These are phyloP conservation scores for Sitta europaea DNA, from an alignment of 2,113 vertebrate species.

Conservation along the genomic window DNA sequence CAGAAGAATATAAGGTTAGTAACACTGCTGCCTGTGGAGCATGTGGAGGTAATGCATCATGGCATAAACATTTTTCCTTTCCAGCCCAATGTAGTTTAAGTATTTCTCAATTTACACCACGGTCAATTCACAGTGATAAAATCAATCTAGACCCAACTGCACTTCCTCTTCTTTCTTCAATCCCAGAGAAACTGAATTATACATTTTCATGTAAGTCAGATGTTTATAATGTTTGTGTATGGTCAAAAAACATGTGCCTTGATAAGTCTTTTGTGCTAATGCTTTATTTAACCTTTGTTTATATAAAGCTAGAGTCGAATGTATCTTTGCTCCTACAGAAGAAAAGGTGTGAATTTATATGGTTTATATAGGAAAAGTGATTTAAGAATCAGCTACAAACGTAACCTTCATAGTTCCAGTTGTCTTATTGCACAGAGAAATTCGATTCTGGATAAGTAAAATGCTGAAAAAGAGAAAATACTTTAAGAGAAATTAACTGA, in stretches of 20 bases:
- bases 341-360: not conserved
- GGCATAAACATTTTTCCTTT: not conserved
- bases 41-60: accelerated
- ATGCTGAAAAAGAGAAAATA: not conserved
- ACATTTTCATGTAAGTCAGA: not conserved
- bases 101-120: not conserved
- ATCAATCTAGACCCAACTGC: not conserved
- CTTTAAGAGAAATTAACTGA: not conserved
- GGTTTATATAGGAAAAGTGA: not conserved
- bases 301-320: not conserved
- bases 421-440: not conserved
- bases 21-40: not conserved
- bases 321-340: not conserved
- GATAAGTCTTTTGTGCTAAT: not conserved
- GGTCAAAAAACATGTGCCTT: not conserved
- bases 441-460: not conserved
- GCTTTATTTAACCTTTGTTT: not conserved
- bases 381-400: not conserved
- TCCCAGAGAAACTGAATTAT: not conserved
- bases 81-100: not conserved
- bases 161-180: not conserved
- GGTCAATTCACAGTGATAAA: not conserved
- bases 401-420: not conserved
- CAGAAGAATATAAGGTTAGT: not conserved
- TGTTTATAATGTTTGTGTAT: not conserved